Evolutionary conservation across 2,113 vertebrate species (phyloP), one percentile per base, ranked within the genome.

Genomic region (Equus quagga): DNA sequence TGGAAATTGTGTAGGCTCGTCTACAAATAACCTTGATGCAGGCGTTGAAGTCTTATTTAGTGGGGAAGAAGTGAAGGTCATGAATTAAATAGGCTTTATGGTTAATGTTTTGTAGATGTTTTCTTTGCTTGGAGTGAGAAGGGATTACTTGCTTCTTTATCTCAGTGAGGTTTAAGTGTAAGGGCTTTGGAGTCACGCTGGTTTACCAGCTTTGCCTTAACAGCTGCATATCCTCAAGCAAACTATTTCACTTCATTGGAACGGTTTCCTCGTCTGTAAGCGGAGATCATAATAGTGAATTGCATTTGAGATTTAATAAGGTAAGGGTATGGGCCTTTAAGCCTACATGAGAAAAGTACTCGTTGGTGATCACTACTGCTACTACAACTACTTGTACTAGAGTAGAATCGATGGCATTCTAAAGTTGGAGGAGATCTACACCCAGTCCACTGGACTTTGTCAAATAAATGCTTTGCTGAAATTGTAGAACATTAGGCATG

Each of bases 261-360:
- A 94, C 76, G 80, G 23, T 91, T 98, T 92, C 87, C 75, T 79
- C 58, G 5, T 65, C n/a, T 83, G 67, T 82, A 93, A 93, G 73
- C 58, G 11, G 81, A 26, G 36, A 91, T 96, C 33, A 17, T 70
- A 64, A 85, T 17, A 56, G 17, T 80, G 46, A 85, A 54, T 60
- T 73, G 17, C 51, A 54, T 17, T 36, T 86, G 82, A 31, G 26
- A 62, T 8, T 89, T 76, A 78, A 41, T n/a, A 11, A 89, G 7
- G 49, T 44, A 67, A n/a, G 13, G 5, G 31, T 51, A 19, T 26
- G 91, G 31, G 8, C 15, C 54, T 85, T 64, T 78, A 24, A 33
- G 3, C 19, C 26, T 62, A 26, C 21, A 5, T 11, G 56, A 89
- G 36, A 70, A 58, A 83, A 78, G 31, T 11, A 64, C 23, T 62